phyloP scores from a whole-genome alignment of 2,113 vertebrate genomes.

The Brachirus orientalis region DNA sequence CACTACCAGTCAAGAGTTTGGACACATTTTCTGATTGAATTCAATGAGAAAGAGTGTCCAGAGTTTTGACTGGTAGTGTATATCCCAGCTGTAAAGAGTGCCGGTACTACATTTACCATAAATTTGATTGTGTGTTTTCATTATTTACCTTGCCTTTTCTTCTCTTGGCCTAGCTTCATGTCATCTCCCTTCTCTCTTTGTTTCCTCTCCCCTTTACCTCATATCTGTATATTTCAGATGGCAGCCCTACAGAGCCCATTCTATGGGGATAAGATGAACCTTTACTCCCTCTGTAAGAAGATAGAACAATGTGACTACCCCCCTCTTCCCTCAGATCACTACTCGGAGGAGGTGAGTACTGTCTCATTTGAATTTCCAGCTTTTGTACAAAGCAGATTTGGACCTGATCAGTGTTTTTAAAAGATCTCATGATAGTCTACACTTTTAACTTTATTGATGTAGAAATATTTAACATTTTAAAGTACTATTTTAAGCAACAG shows the following conservation, averaged over 20 bases:
- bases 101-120: conserved; percentile 2
- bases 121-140: conserved; percentile 25
- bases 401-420: conserved; percentile 30
- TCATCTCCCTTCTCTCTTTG: conserved; percentile 14
- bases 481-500: conserved; percentile 6
- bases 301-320: conserved; percentile 99
- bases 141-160: conserved; percentile 17
- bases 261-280: conserved; percentile 99
- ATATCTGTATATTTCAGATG: conserved; percentile 86
- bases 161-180: background rate
- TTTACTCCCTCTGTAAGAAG: conserved; percentile 99
- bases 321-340: conserved; percentile 98
- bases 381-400: conserved; percentile 1
- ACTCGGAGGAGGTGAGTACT: conserved; percentile 91
- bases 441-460: conserved; percentile 5
- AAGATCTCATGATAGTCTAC: conserved; percentile 1
- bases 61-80: too few species aligned
- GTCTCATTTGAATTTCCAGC: conserved; percentile 4
- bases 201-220: conserved; percentile 17
- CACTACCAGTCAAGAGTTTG: too few species aligned
- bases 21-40: too few species aligned
- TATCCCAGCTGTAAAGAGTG: conserved; percentile 2
- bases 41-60: too few species aligned
- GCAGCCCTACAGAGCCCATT: conserved; percentile 98
- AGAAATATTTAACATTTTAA: conserved; percentile 6